Base-by-base conservation (phyloP, 2,888 invertebrate genomes). In the Drosophila falleni region DNA sequence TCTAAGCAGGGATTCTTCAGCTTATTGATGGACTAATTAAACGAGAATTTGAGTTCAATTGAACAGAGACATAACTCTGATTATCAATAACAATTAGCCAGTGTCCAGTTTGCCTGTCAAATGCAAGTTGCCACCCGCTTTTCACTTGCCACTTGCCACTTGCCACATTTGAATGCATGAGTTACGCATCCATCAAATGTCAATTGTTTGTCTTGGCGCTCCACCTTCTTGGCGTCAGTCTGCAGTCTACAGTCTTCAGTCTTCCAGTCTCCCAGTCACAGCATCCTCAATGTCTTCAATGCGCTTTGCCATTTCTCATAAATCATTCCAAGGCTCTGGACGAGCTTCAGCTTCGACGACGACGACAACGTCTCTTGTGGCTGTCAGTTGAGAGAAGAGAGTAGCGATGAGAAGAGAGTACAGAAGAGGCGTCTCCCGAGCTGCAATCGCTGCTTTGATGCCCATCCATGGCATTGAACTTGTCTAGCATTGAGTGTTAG, bases 81-180 rank as follows among this genome's bases (percentile, higher is more conserved):
- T 89, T 89, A 89, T 90, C 89, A 87, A 90, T 89, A 90, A 86
- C 89, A 90, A 90, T 89, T 89, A 90, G 89, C 79, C 74, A 73
- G 81, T 66, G 66, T 77, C 78, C 71, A 70, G 58, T 63, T 60
- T 42, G 61, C 58, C 74, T 87, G 87, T 87, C 87, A 87, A 80
- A 85, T 79, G 71, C 74, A 74, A 71, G 70, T 62, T 44, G 53
- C 44, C 42, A 29, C 31, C 35, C 35, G 50, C 50, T n/a, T n/a
- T n/a, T n/a, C 33, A 50, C 50, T 33, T 49, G 53, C 23, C 42
- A 29, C 31, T 50, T 50, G 50, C 50, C 33, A 50, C 50, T 33
- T 49, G 53, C 23, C 42, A 67, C 80, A 88, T 88, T 87, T 87
- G 84, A 86, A 86, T 86, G 88, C 88, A 87, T 78, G 76, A 87